Evolutionary conservation across 2,797 vertebrate genomes (phyloP).

Genomic region (Centroberyx gerrardi): DNA sequence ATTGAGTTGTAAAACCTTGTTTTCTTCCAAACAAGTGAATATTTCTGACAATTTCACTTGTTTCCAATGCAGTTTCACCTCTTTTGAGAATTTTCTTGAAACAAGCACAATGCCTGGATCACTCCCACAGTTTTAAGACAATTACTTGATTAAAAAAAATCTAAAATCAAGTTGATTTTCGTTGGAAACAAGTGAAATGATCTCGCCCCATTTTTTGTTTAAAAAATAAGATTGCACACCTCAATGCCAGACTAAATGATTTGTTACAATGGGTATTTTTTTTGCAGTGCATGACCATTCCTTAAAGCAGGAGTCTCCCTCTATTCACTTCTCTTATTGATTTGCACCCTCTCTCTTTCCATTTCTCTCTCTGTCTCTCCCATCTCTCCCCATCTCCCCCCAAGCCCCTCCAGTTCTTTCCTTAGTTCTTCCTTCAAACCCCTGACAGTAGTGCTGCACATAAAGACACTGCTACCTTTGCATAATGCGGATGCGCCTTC

Average conservation of each 20-base stretch:
- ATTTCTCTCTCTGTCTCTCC: constrained; percentile 42
- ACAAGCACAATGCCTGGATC: background rate
- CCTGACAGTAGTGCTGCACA: constrained; percentile 85
- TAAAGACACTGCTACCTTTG: constrained; percentile 86
- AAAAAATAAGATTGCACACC: background rate
- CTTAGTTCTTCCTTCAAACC: constrained; percentile 79
- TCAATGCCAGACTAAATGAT: background rate
- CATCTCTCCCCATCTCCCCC: constrained; percentile 30
- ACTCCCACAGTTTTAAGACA: too few relatives aligned
- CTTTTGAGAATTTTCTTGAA: background rate
- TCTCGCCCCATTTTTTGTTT: background rate
- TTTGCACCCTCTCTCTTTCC: constrained; percentile 53
- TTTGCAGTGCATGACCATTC: constrained; percentile 33
- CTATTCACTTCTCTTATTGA: constrained; percentile 62
- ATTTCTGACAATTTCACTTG: background rate
- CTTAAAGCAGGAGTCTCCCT: constrained; percentile 48
- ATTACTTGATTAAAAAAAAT: background rate
- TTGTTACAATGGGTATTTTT: background rate
- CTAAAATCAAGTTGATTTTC: background rate
- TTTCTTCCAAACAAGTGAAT: background rate
- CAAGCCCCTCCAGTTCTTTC: constrained; percentile 60
- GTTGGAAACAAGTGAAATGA: background rate
- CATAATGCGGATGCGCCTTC: constrained; percentile 87
- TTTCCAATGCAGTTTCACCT: background rate
- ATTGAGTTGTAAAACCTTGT: background rate